Evolutionary conservation across 2,888 invertebrate genomes (phyloP).

Genomic region (Oscheius sp.): DNA sequence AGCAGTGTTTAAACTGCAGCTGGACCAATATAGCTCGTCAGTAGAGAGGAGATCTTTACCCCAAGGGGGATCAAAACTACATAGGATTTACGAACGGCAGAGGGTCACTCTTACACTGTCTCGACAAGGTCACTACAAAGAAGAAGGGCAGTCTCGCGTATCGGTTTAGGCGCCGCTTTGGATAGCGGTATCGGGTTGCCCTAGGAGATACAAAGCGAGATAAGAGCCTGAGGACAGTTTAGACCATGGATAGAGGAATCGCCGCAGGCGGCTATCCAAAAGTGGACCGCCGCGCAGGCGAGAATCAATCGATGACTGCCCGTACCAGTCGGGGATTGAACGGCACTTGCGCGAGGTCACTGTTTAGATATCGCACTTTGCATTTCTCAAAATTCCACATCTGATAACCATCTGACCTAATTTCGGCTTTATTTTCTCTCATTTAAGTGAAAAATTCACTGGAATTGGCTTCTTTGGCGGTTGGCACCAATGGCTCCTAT

Average conservation of each 20-base stretch:
- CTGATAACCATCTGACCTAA: constrained; percentile 3
- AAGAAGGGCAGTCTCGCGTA: neutral
- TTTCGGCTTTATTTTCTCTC: neutral
- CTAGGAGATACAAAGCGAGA: neutral
- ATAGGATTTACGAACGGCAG: constrained; percentile 6
- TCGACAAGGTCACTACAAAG: constrained; percentile 3
- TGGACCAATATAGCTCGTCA: neutral
- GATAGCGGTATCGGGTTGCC: neutral
- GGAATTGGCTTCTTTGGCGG: neutral
- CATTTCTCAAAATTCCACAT: constrained; percentile 7
- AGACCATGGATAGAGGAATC: constrained; percentile 10
- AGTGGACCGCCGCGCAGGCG: constrained; percentile 22
- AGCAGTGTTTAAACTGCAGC: constrained; percentile 9
- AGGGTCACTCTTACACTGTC: constrained; percentile 21
- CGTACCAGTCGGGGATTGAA: constrained; percentile 28
- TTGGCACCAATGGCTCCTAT: neutral
- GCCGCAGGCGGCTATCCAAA: constrained; percentile 24
- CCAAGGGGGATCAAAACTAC: neutral
- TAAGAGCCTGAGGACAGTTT: constrained; percentile 12
- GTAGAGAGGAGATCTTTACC: neutral
- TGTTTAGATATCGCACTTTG: constrained; percentile 21
- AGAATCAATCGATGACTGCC: constrained; percentile 22
- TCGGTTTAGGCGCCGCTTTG: neutral
- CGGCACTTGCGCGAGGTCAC: constrained; percentile 27
- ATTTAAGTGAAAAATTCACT: neutral